Conservation (phyloP, 2,888 invertebrate genomes). For the Cancer borealis region DNA sequence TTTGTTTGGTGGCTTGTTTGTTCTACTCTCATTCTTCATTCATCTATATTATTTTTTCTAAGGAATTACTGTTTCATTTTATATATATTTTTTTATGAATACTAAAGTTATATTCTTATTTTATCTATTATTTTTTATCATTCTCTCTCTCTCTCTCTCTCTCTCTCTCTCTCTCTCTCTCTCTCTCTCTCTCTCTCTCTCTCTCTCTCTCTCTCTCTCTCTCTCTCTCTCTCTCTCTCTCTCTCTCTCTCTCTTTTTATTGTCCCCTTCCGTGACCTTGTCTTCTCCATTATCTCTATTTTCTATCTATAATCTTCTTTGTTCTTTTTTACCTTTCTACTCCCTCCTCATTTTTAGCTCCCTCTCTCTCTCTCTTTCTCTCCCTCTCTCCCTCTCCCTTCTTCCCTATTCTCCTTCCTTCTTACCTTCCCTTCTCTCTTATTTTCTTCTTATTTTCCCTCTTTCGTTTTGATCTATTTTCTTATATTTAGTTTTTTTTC, state of each 20-base stretch:
- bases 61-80: too few species aligned
- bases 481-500: too few species aligned
- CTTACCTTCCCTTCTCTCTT: neutral
- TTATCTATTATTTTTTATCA: neutral
- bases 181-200: neutral
- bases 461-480: too few species aligned
- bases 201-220: neutral
- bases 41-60: too few species aligned
- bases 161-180: constrained; percentile 45
- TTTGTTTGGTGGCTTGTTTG: neutral
- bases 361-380: neutral
- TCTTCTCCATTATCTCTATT: neutral
- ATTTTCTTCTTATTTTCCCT: too few species aligned
- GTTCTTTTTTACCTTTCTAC: neutral
- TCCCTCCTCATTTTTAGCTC: neutral
- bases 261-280: neutral
- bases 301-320: neutral
- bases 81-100: too few species aligned
- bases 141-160: constrained; percentile 11
- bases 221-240: constrained; percentile 16
- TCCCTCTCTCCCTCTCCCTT: neutral
- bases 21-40: neutral
- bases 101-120: neutral
- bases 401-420: neutral
- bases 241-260: neutral